Base-by-base conservation (phyloP, 2,888 invertebrate genomes). In the Odontothrips loti region DNA sequence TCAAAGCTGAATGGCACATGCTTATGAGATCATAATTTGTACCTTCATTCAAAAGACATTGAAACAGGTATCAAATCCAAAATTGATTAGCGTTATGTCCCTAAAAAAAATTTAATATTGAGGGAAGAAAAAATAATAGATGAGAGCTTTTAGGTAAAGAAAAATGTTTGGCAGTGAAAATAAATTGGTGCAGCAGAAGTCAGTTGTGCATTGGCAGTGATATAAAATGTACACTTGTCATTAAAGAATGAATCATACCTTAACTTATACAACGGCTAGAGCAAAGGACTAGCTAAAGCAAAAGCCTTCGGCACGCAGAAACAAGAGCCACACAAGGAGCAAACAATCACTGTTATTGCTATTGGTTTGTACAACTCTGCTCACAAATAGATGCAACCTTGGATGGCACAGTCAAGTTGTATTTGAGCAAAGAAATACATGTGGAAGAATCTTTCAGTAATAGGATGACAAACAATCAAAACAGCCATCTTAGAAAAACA, bases 231-330 rank as follows among this genome's bases (percentile, higher is more conserved):
- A 58, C 58, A 58, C 11, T 58, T 43, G 34, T 58, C 58, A 58
- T 58, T 15, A 0, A 20, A 17, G 17, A 75, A 75, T 75, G 10
- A 27, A 75, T 27, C 23, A 12, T 27, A 75, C 27, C 68, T 75
- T 75, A 75, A 75, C 23, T 12, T 75, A 75, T 12, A 12, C 23
- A 27, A 75, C 23, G 27, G 68, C 68, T 75, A 27, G 23, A 75
- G 68, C 23, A 75, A 27, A 27, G 27, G 68, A 75, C 68, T 75
- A 75, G 68, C 68, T 27, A 75, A 75, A 27, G 68, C 68, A 75
- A 1, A 75, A 27, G 68, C 68, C 23, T 68, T 75, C 23, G 68
- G 68, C 68, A 75, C 68, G 68, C 68, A 75, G 68, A 75, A 75
- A 27, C 12, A 75, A 75, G 68, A 27, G 68, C 68, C 68, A 75